phyloP scores from a whole-genome alignment of 2,797 vertebrate genomes.

The Aselliscus stoliczkanus region DNA sequence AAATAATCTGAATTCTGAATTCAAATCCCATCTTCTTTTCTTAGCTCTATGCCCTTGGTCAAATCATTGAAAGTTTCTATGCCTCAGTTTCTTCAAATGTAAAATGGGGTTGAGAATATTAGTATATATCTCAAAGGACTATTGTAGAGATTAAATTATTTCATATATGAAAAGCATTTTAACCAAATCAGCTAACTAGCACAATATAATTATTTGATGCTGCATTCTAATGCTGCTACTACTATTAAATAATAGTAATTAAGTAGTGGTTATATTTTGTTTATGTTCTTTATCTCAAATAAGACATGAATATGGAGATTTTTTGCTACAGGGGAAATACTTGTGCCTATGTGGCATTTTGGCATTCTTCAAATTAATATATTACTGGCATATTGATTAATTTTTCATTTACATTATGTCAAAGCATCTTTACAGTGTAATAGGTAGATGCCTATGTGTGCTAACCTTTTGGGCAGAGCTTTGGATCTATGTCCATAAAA shows the following conservation, averaged over 20 bases:
- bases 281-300: constrained; percentile 1
- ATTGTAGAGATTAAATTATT: neutral
- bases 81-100: neutral
- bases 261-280: neutral
- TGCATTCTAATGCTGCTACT: neutral
- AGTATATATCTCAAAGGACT: neutral
- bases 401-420: neutral
- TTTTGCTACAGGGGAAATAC: neutral
- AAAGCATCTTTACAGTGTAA: neutral
- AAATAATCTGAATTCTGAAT: neutral
- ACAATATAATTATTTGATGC: neutral
- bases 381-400: neutral
- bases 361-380: neutral
- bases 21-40: constrained; percentile 30
- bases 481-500: neutral
- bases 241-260: neutral
- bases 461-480: neutral
- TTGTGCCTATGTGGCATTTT: neutral
- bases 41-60: neutral
- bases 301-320: neutral
- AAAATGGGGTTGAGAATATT: neutral
- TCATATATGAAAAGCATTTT: neutral
- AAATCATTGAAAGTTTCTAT: neutral
- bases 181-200: neutral
- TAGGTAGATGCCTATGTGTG: neutral